Percentiles rank a stretch among this genome's conserved stretches.
These are phyloP conservation scores for Platycheirus albimanus DNA, from an alignment of 2,888 invertebrate species.

Conservation along the genomic window DNA sequence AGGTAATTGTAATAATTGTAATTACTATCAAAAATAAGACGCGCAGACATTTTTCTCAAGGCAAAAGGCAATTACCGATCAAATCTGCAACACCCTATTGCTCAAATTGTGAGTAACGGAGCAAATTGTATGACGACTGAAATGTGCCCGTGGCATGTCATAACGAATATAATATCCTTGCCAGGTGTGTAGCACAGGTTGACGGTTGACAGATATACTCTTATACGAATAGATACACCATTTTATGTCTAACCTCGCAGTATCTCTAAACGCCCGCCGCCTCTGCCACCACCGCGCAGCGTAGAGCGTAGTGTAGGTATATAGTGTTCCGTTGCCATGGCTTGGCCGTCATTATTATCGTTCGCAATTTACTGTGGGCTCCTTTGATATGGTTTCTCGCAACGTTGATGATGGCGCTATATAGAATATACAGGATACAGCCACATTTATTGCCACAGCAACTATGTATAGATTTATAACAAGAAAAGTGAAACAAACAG, in stretches of 20 bases:
- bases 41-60: slow-evolving; percentile 19
- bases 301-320: too few species aligned
- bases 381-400: slow-evolving; percentile 47
- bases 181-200: slow-evolving; percentile 63
- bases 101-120: slow-evolving; percentile 45
- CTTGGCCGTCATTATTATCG: slow-evolving; percentile 46
- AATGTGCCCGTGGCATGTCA: slow-evolving; percentile 69
- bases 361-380: slow-evolving; percentile 23
- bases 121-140: slow-evolving; percentile 53
- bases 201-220: slow-evolving; percentile 49
- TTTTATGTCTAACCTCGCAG: slow-evolving; percentile 43
- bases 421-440: not conserved
- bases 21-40: slow-evolving; percentile 3
- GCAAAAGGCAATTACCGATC: slow-evolving; percentile 39
- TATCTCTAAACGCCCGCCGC: slow-evolving; percentile 5
- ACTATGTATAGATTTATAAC: slow-evolving; percentile 16
- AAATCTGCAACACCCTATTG: slow-evolving; percentile 64
- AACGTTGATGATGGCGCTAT: slow-evolving; percentile 25
- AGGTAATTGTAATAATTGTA: too few species aligned
- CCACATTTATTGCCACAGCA: slow-evolving; percentile 37
- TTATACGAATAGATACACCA: not conserved
- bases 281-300: too few species aligned
- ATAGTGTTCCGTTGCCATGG: slow-evolving; percentile 34
- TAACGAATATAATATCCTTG: slow-evolving; percentile 59
- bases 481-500: slow-evolving; percentile 41